Percentiles rank a stretch among this genome's conserved stretches.
These are phyloP conservation scores for Hyles lineata DNA, from an alignment of 2,888 invertebrate genomes.

Conservation along the genomic window DNA sequence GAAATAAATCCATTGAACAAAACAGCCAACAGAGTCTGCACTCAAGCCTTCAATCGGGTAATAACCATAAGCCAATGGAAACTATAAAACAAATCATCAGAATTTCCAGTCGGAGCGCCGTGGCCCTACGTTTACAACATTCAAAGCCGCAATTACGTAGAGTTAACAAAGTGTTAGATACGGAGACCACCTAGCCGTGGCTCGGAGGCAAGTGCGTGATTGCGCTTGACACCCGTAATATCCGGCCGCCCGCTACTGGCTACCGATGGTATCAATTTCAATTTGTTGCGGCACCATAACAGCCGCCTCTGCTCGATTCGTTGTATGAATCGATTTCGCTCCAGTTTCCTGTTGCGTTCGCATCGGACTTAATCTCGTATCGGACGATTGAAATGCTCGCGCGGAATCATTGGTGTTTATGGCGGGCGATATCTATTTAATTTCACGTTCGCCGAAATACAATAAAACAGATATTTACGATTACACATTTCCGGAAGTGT, in stretches of 20 bases:
- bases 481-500: conserved; percentile 32
- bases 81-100: conserved; percentile 9
- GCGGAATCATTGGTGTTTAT: conserved; percentile 60
- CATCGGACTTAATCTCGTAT: conserved; percentile 75
- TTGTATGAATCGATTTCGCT: conserved; percentile 80
- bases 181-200: conserved; percentile 47
- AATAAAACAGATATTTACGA: conserved; percentile 56
- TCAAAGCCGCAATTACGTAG: conserved; percentile 46
- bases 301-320: conserved; percentile 75
- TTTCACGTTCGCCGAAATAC: conserved; percentile 59
- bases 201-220: conserved; percentile 73
- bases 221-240: conserved; percentile 82
- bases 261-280: conserved; percentile 84
- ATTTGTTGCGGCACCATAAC: conserved; percentile 81
- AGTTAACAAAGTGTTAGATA: conserved; percentile 56
- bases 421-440: conserved; percentile 59
- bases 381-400: conserved; percentile 70
- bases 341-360: conserved; percentile 80
- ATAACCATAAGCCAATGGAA: background rate
- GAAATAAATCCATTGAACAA: background rate
- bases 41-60: background rate
- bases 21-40: background rate
- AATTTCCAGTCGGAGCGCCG: background rate
- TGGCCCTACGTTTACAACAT: conserved; percentile 28
- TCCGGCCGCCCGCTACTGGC: conserved; percentile 75